Evolutionary conservation across 2,888 invertebrate species (phyloP), one percentile per base, ranked within the genome.

Genomic region (Dyspetes luteomarginatus): DNA sequence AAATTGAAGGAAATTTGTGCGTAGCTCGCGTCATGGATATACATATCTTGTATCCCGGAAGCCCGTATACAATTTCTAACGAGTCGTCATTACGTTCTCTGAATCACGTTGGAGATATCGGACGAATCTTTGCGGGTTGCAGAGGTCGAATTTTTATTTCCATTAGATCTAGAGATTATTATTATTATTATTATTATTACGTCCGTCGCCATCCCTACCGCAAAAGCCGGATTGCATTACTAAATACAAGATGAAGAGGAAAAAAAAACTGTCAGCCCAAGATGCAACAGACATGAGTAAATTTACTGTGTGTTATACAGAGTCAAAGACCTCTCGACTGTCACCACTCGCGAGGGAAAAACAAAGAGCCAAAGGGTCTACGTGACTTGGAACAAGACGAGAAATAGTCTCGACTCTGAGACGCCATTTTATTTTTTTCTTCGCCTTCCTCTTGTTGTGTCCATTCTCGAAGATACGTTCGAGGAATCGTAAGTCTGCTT

Each of bases 11-110:
- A 36, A 36, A 12, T 36, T 36, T 3, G 36, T 12, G 12, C 0
- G 2, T 7, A 36, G 36, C 36, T 7, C 36, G 9, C 9, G 36
- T 36, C 36, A 36, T 36, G 36, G 36, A 36, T 36, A 36, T 12
- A 12, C 12, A 7, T 36, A 12, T 7, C 12, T 36, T 12, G 22
- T 45, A 55, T 78, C 56, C 77, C 83, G 84, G 86, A 86, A 84
- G 76, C 69, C 43, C 19, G 71, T 68, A 56, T 79, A 76, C 41
- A 72, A 71, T 83, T 81, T 84, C 78, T 45, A 12, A 58, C 28
- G 19, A 45, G 43, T 43, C 48, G 7, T 5, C n/a, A 12, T 5
- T 4, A 15, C 22, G n/a, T 48, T 45, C 52, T 50, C n/a, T 30
- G 69, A 17, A 52, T 60, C 71, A 58, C 28, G 36, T 9, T 12